phyloP scores from a whole-genome alignment of 2,888 invertebrate genomes.

The Chrysolina haemoptera region DNA sequence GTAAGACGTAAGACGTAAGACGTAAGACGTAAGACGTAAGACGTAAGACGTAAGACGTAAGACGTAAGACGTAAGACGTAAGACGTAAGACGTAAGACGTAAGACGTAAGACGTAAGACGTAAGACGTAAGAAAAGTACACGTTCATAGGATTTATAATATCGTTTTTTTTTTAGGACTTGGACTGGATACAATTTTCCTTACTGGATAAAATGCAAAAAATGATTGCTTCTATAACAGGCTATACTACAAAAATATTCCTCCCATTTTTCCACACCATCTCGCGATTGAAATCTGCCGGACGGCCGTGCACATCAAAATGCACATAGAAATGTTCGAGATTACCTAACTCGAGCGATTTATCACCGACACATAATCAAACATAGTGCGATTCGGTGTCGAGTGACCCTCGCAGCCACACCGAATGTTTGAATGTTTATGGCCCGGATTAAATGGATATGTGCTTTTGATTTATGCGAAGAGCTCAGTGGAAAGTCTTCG shows the following conservation, averaged over 20 bases:
- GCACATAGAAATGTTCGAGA: slow-evolving; percentile 66
- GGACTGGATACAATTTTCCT: no score
- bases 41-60: no score
- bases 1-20: no score
- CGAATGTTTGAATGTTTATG: slow-evolving; percentile 12
- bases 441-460: slow-evolving; percentile 32
- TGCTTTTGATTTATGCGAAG: slow-evolving; percentile 14
- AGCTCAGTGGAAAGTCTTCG: background rate
- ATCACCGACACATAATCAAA: slow-evolving; percentile 61
- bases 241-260: background rate
- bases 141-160: no score
- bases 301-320: slow-evolving; percentile 60
- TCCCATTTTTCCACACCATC: background rate
- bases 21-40: no score
- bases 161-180: no score
- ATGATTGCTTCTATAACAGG: background rate
- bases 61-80: no score
- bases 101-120: no score
- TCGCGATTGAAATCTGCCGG: background rate
- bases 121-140: no score
- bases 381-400: slow-evolving; percentile 64
- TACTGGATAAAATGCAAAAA: no score
- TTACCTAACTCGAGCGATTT: slow-evolving; percentile 34
- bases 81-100: no score
- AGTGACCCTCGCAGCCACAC: slow-evolving; percentile 56